Evolutionary conservation across 2,113 vertebrate species (phyloP).

Genomic region (Gnathonemus echidnorhynchus): DNA sequence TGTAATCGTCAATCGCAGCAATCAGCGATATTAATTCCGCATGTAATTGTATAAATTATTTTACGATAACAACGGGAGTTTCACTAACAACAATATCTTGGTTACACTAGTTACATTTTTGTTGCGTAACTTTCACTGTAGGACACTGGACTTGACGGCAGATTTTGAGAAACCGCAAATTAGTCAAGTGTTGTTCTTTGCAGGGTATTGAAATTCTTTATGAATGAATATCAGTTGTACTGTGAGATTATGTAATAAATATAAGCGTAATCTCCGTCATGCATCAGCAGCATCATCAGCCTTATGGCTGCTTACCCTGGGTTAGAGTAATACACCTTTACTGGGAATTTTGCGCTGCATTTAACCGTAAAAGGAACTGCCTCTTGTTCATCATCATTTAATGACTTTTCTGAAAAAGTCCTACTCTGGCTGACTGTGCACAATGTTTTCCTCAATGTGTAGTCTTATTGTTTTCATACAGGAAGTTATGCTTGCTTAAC

Average conservation of each 20-base stretch:
- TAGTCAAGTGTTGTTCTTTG: neutral
- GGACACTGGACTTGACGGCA: neutral
- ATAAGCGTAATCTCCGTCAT: neutral
- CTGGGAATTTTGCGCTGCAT: neutral
- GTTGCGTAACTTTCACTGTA: neutral
- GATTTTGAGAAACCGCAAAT: neutral
- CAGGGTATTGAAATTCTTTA: neutral
- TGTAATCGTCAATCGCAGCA: neutral
- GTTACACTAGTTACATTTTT: neutral
- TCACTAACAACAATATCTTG: neutral
- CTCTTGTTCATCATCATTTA: neutral
- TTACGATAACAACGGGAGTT: neutral
- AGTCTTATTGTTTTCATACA: neutral
- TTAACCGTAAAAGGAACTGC: neutral
- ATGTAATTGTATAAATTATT: neutral
- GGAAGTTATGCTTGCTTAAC: neutral
- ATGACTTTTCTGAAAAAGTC: neutral
- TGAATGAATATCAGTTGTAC: neutral
- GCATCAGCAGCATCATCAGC: neutral
- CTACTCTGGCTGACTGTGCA: neutral
- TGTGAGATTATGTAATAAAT: neutral
- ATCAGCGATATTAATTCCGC: neutral
- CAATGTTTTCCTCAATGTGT: neutral
- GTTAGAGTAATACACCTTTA: neutral
- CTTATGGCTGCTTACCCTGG: neutral